Evolutionary conservation across 1,140 invertebrate species (phyloP).

Genomic region (Trichogramma pretiosum): DNA sequence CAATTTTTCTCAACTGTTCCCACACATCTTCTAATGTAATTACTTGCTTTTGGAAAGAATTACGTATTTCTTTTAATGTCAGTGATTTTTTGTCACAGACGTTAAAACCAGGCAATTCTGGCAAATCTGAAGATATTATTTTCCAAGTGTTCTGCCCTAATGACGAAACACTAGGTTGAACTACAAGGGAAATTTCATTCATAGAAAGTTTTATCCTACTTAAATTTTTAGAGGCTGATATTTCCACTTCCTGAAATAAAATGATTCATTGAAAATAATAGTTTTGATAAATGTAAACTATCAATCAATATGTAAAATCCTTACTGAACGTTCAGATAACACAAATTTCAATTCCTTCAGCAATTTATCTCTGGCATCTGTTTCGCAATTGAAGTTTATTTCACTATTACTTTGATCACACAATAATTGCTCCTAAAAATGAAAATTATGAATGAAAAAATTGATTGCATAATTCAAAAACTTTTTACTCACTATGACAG

Average conservation of each 20-base stretch:
- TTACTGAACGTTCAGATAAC: conserved; percentile 24
- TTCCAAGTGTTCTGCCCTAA: conserved; percentile 25
- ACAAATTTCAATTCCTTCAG: conserved; percentile 25
- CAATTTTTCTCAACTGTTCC: conserved; percentile 32
- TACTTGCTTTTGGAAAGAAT: conserved; percentile 26
- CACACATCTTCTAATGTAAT: conserved; percentile 28
- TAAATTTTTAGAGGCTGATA: conserved; percentile 18
- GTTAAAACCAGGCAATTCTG: conserved; percentile 22
- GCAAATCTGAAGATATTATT: conserved; percentile 34
- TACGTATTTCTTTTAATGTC: conserved; percentile 23
- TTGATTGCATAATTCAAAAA: conserved; percentile 3
- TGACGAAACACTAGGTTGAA: conserved; percentile 24
- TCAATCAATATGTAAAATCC: conserved; percentile 4
- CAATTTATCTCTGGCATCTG: conserved; percentile 5
- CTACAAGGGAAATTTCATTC: conserved; percentile 23
- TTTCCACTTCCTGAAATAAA: conserved; percentile 12
- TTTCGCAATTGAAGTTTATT: background rate
- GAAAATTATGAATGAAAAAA: conserved; percentile 6
- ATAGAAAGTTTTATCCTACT: conserved; percentile 25
- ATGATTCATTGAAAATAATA: conserved; percentile 9
- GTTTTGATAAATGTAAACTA: background rate
- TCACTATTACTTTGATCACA: conserved; percentile 8
- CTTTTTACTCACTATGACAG: conserved; percentile 23
- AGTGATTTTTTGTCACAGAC: conserved; percentile 22
- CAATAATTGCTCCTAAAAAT: conserved; percentile 12